Base-by-base conservation (phyloP, 2,888 invertebrate genomes). In the Drosophila mimica region DNA sequence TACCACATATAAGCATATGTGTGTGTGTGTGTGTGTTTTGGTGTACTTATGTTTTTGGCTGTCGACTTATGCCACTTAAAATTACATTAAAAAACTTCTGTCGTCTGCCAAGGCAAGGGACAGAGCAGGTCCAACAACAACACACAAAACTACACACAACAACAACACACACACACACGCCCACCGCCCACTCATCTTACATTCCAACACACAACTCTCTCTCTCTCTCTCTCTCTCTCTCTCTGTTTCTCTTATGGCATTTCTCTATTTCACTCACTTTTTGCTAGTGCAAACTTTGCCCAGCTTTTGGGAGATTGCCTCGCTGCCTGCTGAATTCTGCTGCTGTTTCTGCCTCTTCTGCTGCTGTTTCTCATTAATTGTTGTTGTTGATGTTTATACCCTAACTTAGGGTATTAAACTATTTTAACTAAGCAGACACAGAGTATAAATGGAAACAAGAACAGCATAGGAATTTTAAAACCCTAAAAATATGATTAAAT, bases 21-120 rank as follows among this genome's bases (percentile, higher is more conserved):
- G 31, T 58, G 28, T 38, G n/a, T 52, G 28, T 38, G 51, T 51
- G 60, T 70, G 63, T 66, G 65, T 56, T 56, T 17, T 17, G 28
- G 65, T 60, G 72, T 73, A 57, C 70, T 70, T 76, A 72, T 70
- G 67, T 70, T 72, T 80, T 86, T 67, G 88, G 82, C 88, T 89
- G 86, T 89, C 86, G 88, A 81, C 86, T 87, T 87, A 87, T 89
- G 86, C 88, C 91, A 89, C 91, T 88, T 88, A 87, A 88, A 87
- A 89, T 87, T 90, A 87, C 87, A 87, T 87, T 90, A 90, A 87
- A 89, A 88, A 87, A 89, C 70, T 87, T 90, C 76, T 71, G 74
- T 68, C 61, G 83, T 70, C 73, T 68, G 85, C 75, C 70, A 74
- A 67, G 72, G 79, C 59, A 69, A 49, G 66, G 68, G 71, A 59